These are phyloP conservation scores for Sinhomidia bicolor DNA, from an alignment of 2,888 invertebrate genomes.

Conservation along the genomic window DNA sequence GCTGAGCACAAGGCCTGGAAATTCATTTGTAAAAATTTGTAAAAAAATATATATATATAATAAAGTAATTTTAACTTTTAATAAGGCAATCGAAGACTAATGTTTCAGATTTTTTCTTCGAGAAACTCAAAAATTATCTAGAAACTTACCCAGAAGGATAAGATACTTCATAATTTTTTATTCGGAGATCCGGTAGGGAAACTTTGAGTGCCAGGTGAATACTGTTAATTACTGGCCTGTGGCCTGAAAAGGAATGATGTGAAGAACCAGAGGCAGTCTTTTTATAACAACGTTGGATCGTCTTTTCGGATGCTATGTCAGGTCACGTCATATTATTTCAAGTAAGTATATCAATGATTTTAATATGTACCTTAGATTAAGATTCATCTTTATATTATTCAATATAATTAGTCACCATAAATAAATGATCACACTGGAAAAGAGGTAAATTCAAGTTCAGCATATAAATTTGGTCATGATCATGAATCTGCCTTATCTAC, in stretches of 20 bases:
- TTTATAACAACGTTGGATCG: slow-evolving; percentile 36
- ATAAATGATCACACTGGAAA: no score
- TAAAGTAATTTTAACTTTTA: neutral
- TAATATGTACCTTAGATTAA: no score
- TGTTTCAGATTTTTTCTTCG: neutral
- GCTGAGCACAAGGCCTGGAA: slow-evolving; percentile 75
- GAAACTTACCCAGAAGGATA: slow-evolving; percentile 73
- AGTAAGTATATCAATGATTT: no score
- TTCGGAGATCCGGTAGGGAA: slow-evolving; percentile 37
- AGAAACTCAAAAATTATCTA: neutral
- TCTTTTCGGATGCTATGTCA: no score
- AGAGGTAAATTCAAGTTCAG: no score
- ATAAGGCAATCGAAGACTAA: no score
- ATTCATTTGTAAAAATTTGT: neutral
- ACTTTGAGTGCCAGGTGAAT: slow-evolving; percentile 43
- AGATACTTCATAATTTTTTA: slow-evolving; percentile 69
- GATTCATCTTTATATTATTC: no score
- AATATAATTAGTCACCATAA: no score
- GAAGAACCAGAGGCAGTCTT: neutral
- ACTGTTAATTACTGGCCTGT: slow-evolving; percentile 58
- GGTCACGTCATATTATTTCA: neutral
- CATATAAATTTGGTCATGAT: no score
- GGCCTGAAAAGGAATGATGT: slow-evolving; percentile 52
- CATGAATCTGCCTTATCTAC: no score
- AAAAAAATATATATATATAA: slow-evolving; percentile 23